phyloP scores from a whole-genome alignment of 2,113 vertebrate genomes.

The Macheiramphus alcinus region DNA sequence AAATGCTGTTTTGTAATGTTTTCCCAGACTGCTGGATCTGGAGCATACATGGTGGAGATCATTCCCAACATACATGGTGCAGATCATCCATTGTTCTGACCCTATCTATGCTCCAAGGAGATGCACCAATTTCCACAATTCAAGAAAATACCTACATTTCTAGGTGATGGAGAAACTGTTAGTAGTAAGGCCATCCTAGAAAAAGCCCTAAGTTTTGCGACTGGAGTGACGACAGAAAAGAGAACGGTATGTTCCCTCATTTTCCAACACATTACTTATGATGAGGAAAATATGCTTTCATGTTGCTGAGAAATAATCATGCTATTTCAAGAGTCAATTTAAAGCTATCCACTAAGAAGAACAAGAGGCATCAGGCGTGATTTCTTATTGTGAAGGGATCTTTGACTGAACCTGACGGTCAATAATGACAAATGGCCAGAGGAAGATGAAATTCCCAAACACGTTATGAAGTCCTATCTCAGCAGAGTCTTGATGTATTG shows the following conservation, averaged over 20 bases:
- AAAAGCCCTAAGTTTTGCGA: background rate
- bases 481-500: background rate
- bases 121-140: background rate
- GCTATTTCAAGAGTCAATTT: background rate
- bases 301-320: background rate
- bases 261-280: background rate
- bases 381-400: background rate
- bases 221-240: background rate
- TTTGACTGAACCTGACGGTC: background rate
- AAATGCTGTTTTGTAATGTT: background rate
- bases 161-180: background rate
- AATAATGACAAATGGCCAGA: slow-evolving; percentile 1
- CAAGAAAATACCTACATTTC: background rate
- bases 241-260: background rate
- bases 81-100: background rate
- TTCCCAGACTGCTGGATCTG: background rate
- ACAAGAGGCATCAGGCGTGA: background rate
- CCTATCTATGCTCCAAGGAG: background rate
- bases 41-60: background rate
- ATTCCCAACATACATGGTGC: background rate
- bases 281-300: background rate
- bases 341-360: background rate
- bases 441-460: background rate
- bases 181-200: background rate
- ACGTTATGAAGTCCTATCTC: background rate